Base-by-base conservation (phyloP, 2,113 vertebrate species). In the Mionectes macconnelli region DNA sequence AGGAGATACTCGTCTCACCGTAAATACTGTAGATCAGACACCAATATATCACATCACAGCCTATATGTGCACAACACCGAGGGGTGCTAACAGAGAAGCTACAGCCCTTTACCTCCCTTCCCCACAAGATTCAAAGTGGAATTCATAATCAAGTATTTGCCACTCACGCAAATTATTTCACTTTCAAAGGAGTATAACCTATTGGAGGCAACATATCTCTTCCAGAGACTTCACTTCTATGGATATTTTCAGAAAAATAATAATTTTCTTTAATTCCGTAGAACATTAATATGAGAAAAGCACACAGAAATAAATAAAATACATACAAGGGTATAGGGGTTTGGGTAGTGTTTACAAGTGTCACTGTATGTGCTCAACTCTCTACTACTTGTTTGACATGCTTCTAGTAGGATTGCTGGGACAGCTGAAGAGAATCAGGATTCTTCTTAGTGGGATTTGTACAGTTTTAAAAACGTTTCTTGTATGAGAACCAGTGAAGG, bases 31-130 rank as follows among this genome's bases (percentile, higher is more conserved):
- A 70, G n/a, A 35, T 57, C n/a, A 64, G 39, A n/a, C 50, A 74
- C 28, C 35, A 50, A 37, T 23, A 15, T 10, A 67, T 39, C 47
- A 70, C 7, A 4, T 42, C n/a, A 17, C 42, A 67, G 45, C 33
- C 40, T 6, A 21, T 5, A 21, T 12, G 40, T 14, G 21, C 2
- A 1, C 17, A 73, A 6, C 17, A 30, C 1, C 1, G 2, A 63
- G 47, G 77, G 4, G 27, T 35, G 47, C 52, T 45, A 82, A 67
- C 16, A 63, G 40, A 86, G 80, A 57, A 39, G n/a, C 14, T 55
- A 18, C 35, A 40, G 18, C 18, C 42, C 13, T 70, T 77, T 33
- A 39, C 15, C 9, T 70, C 42, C 19, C 16, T 63, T 67, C 12
- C 14, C 44, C 24, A 28, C 55, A 52, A 27, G 4, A 60, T 27